Evolutionary conservation across 2,113 vertebrate species (phyloP), one percentile per base, ranked within the genome.

Genomic region (Ptilonorhynchus violaceus): DNA sequence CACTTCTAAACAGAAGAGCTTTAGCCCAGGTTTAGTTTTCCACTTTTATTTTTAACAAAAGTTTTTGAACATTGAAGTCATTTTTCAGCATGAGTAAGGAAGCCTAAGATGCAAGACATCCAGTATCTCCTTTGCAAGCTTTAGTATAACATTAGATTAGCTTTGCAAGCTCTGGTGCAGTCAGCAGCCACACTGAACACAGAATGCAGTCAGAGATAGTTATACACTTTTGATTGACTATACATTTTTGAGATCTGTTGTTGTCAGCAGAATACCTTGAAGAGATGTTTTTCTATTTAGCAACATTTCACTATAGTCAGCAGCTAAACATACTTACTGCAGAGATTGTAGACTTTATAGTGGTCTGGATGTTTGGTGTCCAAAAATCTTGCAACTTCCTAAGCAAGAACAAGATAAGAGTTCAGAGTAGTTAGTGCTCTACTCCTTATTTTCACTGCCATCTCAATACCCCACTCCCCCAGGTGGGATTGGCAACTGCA

Each of bases 261-360:
- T 25, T 60, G n/a, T 24, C 41, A 66, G 19, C 55, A 82, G 25
- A 50, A 55, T 33, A 59, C 39, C 16, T 24, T 44, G 11, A 53
- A 39, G 5, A 49, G 11, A 30, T 19, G 13, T 39, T 67, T 67
- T 84, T 42, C 42, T n/a, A 5, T 25, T 68, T 78, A 59, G 37
- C 46, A 80, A 30, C 25, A 60, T 81, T 91, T 52, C 84, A 73
- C 5, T 13, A 63, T 0, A 35, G 27, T n/a, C 60, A 92, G 44
- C n/a, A 92, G 41, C 31, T 55, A 84, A 55, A 42, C 16, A 90
- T 74, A 99, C 99, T 98, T 98, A 99, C 99, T 99, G 98, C 99
- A 99, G 30, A 99, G 98, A 96, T 99, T 99, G 97, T 99, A 99
- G 89, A 99, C 99, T 98, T 97, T 99, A 96, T 99, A 99, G 94